Evolutionary conservation across 1,140 invertebrate genomes (phyloP).

Genomic region (Ephestia elutella): DNA sequence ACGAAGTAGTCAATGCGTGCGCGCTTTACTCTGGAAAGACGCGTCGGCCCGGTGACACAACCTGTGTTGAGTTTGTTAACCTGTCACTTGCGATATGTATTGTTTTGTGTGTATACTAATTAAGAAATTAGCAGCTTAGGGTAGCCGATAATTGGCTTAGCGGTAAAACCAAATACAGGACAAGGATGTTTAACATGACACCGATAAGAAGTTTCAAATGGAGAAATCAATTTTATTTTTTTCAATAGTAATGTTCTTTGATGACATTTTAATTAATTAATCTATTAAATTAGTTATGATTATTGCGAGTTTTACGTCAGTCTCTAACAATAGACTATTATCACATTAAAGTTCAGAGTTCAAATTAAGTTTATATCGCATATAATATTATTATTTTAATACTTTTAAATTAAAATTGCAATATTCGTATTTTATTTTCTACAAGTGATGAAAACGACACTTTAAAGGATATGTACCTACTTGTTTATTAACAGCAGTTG

Average conservation of each 20-base stretch:
- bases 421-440: no score
- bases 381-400: not conserved
- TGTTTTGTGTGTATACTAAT: constrained; percentile 14
- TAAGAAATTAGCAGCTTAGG: constrained; percentile 16
- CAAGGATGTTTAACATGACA: not conserved
- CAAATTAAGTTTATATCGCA: not conserved
- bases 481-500: not conserved
- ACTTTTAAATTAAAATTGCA: no score
- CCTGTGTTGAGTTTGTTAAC: constrained; percentile 18
- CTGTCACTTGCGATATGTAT: constrained; percentile 17
- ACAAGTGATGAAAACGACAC: no score
- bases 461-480: not conserved
- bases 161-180: not conserved
- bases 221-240: no score
- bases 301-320: not conserved
- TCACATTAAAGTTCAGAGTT: not conserved
- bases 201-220: not conserved
- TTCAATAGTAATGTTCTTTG: no score
- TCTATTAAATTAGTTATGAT: no score
- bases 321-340: not conserved
- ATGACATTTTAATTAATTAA: no score
- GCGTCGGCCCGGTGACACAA: constrained; percentile 46
- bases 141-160: not conserved
- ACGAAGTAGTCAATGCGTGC: constrained; percentile 46
- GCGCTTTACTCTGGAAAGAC: constrained; percentile 38